These are phyloP conservation scores for Balearica regulorum DNA, from an alignment of 2,797 vertebrate species.

Conservation along the genomic window DNA sequence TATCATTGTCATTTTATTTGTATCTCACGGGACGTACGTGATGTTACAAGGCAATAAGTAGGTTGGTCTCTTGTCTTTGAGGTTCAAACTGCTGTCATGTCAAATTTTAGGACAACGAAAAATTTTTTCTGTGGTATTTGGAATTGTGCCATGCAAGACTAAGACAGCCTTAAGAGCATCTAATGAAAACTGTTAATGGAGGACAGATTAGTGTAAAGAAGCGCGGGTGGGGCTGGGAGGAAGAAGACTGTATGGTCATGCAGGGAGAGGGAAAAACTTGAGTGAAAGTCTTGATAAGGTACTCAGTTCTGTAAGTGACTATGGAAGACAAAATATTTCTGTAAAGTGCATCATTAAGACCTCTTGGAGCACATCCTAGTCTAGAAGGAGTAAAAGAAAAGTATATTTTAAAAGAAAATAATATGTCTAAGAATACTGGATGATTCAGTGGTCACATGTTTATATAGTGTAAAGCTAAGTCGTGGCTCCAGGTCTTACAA, in stretches of 20 bases:
- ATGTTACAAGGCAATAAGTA: neutral
- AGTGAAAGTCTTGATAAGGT: neutral
- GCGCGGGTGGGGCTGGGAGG: neutral
- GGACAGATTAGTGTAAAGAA: neutral
- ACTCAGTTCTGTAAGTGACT: neutral
- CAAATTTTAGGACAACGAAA: neutral
- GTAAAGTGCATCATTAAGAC: neutral
- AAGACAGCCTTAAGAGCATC: neutral
- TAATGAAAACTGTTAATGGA: neutral
- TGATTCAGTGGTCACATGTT: neutral
- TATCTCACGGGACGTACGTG: neutral
- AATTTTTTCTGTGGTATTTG: neutral
- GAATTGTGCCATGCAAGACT: neutral
- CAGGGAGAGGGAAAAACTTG: neutral
- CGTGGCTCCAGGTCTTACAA: neutral
- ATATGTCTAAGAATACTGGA: neutral
- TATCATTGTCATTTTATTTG: neutral
- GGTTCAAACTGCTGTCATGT: neutral
- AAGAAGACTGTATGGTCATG: neutral
- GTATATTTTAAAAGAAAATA: neutral
- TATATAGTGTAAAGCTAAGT: neutral
- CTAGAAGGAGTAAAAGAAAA: neutral
- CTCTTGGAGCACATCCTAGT: neutral
- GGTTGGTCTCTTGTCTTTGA: neutral
- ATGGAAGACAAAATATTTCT: neutral